These are phyloP conservation scores for Verasper variegatus DNA, from an alignment of 2,113 vertebrate genomes.

Conservation along the genomic window DNA sequence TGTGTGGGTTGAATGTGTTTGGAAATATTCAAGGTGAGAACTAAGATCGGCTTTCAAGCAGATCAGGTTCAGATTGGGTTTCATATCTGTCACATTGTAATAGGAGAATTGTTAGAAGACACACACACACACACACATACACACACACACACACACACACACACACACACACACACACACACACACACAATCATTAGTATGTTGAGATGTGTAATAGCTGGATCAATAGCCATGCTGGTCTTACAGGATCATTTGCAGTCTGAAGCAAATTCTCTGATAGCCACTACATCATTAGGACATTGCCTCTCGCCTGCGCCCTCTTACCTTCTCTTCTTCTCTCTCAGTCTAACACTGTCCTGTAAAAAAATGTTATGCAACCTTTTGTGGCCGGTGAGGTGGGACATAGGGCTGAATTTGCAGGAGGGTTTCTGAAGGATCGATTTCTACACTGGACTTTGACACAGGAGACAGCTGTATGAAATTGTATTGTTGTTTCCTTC, in stretches of 20 bases:
- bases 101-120: constrained; percentile 56
- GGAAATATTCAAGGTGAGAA: constrained; percentile 66
- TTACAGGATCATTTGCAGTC: constrained; percentile 80
- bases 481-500: too few relatives aligned
- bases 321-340: constrained; percentile 14
- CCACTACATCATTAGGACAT: constrained; percentile 78
- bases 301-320: constrained; percentile 34
- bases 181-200: constrained; percentile 54
- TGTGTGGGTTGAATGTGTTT: neutral
- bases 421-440: too few relatives aligned
- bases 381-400: neutral
- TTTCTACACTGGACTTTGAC: too few relatives aligned
- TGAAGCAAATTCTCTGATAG: constrained; percentile 75
- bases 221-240: constrained; percentile 77
- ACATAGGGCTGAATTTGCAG: neutral
- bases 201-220: constrained; percentile 66
- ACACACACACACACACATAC: constrained; percentile 13
- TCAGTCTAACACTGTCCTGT: neutral
- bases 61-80: constrained; percentile 57
- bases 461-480: too few relatives aligned
- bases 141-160: constrained; percentile 29
- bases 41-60: constrained; percentile 56
- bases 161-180: neutral
- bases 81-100: constrained; percentile 62
- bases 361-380: neutral